These are phyloP conservation scores for Periophthalmus magnuspinnatus DNA, from an alignment of 2,797 vertebrate species.

Conservation along the genomic window DNA sequence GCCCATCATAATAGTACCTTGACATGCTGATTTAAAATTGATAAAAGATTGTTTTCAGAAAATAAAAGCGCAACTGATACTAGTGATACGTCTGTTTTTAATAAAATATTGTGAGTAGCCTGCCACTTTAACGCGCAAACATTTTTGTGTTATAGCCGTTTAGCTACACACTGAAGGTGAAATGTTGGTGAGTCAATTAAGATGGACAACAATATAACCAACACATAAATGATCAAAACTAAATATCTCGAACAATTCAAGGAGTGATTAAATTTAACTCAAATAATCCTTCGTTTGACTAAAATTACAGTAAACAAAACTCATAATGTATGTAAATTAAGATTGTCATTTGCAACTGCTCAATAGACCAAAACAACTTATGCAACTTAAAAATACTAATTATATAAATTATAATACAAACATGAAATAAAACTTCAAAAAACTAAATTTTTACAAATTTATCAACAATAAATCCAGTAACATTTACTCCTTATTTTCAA, in stretches of 20 bases:
- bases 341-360: conserved; percentile 11
- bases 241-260: not conserved
- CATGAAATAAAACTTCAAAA: not conserved
- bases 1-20: not conserved
- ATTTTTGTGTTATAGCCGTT: not conserved
- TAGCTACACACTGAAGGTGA: not conserved
- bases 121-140: not conserved
- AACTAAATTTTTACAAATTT: not conserved
- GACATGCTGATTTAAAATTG: not conserved
- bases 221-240: not conserved
- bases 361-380: not conserved
- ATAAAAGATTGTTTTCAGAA: not conserved
- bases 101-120: not conserved
- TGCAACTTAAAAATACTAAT: not conserved
- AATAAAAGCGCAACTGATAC: not conserved
- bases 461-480: not conserved
- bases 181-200: not conserved
- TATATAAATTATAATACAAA: conserved; percentile 1
- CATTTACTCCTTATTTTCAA: not conserved
- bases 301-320: conserved; percentile 1
- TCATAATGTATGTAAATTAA: not conserved
- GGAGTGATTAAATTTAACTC: not conserved
- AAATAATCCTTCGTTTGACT: conserved; percentile 4
- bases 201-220: not conserved
- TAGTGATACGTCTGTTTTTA: not conserved